Percentiles rank a stretch among this genome's conserved stretches.
These are phyloP conservation scores for Cichladusa arquata DNA, from an alignment of 2,113 vertebrate genomes.

Conservation along the genomic window DNA sequence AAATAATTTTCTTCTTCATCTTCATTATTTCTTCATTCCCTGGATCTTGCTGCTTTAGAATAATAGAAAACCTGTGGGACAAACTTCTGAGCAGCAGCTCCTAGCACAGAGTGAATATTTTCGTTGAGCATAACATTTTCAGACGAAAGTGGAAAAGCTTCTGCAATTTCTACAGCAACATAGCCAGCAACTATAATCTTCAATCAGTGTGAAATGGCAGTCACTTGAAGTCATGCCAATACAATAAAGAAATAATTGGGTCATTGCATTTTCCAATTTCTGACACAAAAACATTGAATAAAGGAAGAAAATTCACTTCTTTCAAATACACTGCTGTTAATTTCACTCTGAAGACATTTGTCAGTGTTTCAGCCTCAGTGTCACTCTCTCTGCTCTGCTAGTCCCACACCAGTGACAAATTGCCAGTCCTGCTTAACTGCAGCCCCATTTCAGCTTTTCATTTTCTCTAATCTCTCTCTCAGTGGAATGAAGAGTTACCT, in stretches of 20 bases:
- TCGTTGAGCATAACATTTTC: background rate
- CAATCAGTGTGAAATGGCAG: background rate
- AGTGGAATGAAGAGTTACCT: background rate
- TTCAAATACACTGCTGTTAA: background rate
- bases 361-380: background rate
- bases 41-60: background rate
- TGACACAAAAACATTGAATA: background rate
- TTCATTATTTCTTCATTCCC: background rate
- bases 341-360: constrained; percentile 4
- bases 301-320: background rate
- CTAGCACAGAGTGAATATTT: background rate
- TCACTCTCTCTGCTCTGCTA: background rate
- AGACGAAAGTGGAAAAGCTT: background rate
- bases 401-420: background rate
- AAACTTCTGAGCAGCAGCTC: background rate
- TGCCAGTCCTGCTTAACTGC: background rate
- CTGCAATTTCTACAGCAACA: background rate
- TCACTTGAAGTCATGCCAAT: background rate
- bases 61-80: background rate
- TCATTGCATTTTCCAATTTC: background rate
- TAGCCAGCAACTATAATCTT: background rate
- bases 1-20: background rate
- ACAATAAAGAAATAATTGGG: background rate
- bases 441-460: background rate
- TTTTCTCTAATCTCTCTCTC: constrained; percentile 3